Percentiles rank a stretch among this genome's conserved stretches.
Evolutionary conservation across 64 coral and sea anemone genomes (phyloP).

Genomic region (Dendrophyllia cribrosa): DNA sequence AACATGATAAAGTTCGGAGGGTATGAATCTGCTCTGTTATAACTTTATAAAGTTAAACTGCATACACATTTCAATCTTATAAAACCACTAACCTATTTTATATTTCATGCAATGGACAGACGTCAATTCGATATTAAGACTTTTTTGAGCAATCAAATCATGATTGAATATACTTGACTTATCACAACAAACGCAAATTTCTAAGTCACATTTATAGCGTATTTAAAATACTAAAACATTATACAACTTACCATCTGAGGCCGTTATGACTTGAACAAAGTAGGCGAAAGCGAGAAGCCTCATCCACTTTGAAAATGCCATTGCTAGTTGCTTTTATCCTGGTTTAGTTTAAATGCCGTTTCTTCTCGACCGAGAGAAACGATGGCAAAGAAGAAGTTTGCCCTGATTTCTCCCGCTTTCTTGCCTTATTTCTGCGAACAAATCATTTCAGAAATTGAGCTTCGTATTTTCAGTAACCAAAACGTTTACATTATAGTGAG

Average conservation of each 20-base stretch:
- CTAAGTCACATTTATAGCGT: not conserved
- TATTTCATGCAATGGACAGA: too few relatives aligned
- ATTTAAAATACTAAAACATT: not conserved
- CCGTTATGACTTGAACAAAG: not conserved
- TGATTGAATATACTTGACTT: too few relatives aligned
- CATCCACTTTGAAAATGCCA: not conserved
- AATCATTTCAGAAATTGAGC: not conserved
- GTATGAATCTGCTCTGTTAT: too few relatives aligned
- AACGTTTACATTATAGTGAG: not conserved
- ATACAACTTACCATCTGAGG: constrained; percentile 14
- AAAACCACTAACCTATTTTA: too few relatives aligned
- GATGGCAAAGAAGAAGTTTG: not conserved
- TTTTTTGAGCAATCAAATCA: too few relatives aligned
- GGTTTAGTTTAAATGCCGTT: not conserved
- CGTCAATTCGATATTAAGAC: too few relatives aligned
- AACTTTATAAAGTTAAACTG: too few relatives aligned
- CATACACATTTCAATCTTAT: too few relatives aligned
- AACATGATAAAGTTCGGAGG: too few relatives aligned
- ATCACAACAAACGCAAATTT: not conserved
- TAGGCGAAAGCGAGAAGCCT: not conserved
- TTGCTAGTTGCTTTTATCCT: constrained; percentile 89
- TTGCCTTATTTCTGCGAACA: not conserved
- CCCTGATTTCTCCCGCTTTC: not conserved
- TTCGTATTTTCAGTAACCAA: not conserved
- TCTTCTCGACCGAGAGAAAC: constrained; percentile 33